Evolutionary conservation across 2,113 vertebrate genomes (phyloP).

Genomic region (Hippolais icterina): DNA sequence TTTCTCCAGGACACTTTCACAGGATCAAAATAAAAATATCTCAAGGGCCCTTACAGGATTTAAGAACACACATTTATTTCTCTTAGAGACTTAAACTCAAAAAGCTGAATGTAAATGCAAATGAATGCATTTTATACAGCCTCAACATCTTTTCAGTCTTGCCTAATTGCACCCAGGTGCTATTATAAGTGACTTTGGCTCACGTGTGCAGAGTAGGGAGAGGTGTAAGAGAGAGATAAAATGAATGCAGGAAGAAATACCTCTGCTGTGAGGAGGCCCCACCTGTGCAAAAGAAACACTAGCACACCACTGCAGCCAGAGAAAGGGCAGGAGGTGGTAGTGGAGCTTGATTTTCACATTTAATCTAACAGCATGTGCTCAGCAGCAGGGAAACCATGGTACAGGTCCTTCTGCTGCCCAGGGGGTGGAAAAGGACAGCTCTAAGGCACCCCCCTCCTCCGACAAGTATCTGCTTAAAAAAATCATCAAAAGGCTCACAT

Average conservation of each 20-base stretch:
- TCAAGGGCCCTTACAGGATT: neutral
- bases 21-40: neutral
- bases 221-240: neutral
- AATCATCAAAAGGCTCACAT: neutral
- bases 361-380: neutral
- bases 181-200: neutral
- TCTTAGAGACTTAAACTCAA: neutral
- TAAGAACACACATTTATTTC: neutral
- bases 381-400: neutral
- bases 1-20: neutral
- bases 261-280: neutral
- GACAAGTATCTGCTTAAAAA: neutral
- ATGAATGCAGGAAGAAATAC: neutral
- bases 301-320: accelerated
- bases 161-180: neutral
- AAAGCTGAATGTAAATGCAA: neutral
- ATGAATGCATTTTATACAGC: neutral
- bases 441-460: accelerated
- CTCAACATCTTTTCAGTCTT: neutral
- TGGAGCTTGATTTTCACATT: neutral
- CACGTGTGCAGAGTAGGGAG: accelerated
- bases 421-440: neutral
- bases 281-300: neutral
- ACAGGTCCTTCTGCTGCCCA: neutral
- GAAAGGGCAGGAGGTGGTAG: neutral